These are phyloP conservation scores for Hippopotamus amphibius DNA, from an alignment of 2,113 vertebrate genomes.

Conservation along the genomic window DNA sequence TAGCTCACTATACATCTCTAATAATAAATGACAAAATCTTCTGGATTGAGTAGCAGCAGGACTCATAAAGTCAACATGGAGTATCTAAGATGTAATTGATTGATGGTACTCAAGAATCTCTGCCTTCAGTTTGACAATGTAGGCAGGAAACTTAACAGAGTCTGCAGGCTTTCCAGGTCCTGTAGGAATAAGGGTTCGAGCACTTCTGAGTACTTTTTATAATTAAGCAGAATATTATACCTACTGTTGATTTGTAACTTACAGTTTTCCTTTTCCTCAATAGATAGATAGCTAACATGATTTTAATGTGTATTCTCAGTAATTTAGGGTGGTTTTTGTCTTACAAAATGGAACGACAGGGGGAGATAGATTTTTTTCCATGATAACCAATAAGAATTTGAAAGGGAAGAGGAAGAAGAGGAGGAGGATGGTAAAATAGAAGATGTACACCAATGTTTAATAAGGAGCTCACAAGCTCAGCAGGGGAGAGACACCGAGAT, in stretches of 20 bases:
- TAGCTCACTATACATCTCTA: neutral
- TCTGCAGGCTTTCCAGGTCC: neutral
- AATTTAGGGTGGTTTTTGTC: neutral
- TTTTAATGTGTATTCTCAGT: neutral
- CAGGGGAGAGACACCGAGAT: neutral
- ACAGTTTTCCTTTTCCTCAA: neutral
- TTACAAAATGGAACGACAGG: neutral
- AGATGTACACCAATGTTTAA: neutral
- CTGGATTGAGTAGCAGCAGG: neutral
- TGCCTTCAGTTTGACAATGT: neutral
- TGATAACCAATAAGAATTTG: neutral
- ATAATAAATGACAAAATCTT: slow-evolving; percentile 17
- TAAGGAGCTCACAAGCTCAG: neutral
- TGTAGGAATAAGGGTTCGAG: slow-evolving; percentile 34
- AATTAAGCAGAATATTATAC: neutral
- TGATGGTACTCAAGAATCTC: neutral
- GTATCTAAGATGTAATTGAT: neutral
- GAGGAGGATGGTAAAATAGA: neutral
- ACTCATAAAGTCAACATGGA: neutral
- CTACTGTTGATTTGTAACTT: slow-evolving; percentile 39
- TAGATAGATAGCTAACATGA: neutral
- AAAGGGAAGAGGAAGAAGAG: neutral
- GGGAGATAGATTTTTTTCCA: neutral
- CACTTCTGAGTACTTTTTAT: slow-evolving; percentile 39
- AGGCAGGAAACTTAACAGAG: slow-evolving; percentile 24